A percentile compares a stretch with the other conserved stretches of the same genome.
These are phyloP conservation scores for Alosa sapidissima DNA, from an alignment of 2,797 vertebrate species.

Conservation along the genomic window DNA sequence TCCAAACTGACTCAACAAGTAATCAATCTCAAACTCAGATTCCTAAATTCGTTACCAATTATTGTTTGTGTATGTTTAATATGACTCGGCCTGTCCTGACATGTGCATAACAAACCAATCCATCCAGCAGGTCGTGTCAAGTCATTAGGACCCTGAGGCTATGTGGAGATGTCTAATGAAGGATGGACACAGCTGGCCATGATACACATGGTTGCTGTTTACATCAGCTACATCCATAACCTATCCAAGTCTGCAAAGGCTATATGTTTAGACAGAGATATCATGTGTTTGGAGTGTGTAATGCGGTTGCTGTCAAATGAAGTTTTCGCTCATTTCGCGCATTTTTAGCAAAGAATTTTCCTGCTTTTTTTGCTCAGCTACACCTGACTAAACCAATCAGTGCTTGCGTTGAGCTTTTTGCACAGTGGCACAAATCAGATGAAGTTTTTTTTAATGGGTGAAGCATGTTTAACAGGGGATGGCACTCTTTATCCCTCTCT, in stretches of 20 bases:
- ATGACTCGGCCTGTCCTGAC: neutral
- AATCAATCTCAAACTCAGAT: neutral
- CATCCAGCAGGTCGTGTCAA: neutral
- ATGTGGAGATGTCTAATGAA: neutral
- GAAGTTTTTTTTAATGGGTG: neutral
- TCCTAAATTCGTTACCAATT: neutral
- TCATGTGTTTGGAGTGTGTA: neutral
- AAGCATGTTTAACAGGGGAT: neutral
- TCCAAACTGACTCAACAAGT: neutral
- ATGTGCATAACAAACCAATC: neutral
- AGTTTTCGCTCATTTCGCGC: neutral
- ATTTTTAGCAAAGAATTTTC: neutral
- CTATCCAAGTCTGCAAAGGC: neutral
- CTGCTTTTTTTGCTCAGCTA: neutral
- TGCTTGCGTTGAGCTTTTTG: neutral
- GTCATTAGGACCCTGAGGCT: neutral
- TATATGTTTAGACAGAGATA: neutral
- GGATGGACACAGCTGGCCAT: conserved; percentile 1
- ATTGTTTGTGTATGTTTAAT: neutral
- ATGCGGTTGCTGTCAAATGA: neutral
- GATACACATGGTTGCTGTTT: neutral
- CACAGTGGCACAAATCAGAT: neutral
- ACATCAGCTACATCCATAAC: neutral
- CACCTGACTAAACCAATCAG: neutral
- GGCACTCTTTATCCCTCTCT: neutral